Evolutionary conservation across 2,113 vertebrate genomes (phyloP).

Genomic region (Dissostichus mawsoni): DNA sequence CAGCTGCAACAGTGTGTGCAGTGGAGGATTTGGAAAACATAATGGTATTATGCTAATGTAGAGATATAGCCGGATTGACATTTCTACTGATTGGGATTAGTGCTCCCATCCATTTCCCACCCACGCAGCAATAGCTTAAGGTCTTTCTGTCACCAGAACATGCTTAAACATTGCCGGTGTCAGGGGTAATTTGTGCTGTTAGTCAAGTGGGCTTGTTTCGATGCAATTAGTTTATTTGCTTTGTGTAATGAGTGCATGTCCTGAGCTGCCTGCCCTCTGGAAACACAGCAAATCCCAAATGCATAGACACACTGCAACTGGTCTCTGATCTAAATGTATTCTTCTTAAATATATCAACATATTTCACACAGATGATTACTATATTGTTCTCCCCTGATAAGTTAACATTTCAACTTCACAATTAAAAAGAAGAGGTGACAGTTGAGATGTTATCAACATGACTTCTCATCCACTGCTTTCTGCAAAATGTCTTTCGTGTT

Average conservation of each 20-base stretch:
- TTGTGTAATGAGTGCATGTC: conserved; percentile 57
- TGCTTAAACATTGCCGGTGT: conserved; percentile 65
- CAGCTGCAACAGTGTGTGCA: conserved; percentile 50
- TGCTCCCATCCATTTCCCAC: conserved; percentile 62
- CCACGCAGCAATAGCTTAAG: conserved; percentile 53
- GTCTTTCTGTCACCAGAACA: conserved; percentile 63
- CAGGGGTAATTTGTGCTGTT: conserved; percentile 59
- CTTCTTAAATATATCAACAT: neutral
- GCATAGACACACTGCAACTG: neutral
- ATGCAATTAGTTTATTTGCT: conserved; percentile 63
- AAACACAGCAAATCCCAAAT: conserved; percentile 1
- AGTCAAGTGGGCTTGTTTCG: conserved; percentile 57
- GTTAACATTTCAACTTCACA: neutral
- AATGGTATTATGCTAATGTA: conserved; percentile 77
- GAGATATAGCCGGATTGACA: conserved; percentile 77
- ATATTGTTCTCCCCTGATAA: neutral
- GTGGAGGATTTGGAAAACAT: conserved; percentile 56
- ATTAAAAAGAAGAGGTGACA: neutral
- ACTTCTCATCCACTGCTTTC: neutral
- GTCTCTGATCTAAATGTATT: neutral
- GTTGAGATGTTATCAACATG: neutral
- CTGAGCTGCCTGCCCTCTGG: conserved; percentile 28
- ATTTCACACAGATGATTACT: neutral
- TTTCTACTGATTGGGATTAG: conserved; percentile 76
- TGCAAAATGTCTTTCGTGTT: no score